These are phyloP conservation scores for Psittacula cyanocephala DNA, from an alignment of 2,113 vertebrate genomes.

Conservation along the genomic window DNA sequence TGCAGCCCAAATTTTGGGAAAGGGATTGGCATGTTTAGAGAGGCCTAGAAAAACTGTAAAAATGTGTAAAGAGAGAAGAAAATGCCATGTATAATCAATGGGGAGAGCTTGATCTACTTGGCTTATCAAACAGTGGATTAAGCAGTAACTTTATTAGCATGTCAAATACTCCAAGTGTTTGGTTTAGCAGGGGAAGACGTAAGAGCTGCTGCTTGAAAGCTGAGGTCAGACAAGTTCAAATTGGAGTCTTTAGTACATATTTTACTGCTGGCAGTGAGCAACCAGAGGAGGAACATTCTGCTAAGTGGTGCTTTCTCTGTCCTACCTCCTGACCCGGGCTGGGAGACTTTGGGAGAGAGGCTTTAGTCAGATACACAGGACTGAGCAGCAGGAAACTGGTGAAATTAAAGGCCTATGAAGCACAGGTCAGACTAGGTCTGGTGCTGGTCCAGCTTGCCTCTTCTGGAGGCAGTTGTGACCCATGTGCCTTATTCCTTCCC, in stretches of 20 bases:
- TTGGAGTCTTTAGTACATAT: fast-evolving
- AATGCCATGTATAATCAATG: not conserved
- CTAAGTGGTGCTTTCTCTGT: not conserved
- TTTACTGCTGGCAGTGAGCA: not conserved
- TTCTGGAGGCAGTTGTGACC: not conserved
- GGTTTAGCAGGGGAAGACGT: not conserved
- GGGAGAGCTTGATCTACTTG: not conserved
- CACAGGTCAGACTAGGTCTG: not conserved
- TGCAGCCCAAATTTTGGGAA: not conserved
- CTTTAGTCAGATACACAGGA: not conserved
- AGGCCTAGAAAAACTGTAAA: not conserved
- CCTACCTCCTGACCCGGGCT: not conserved
- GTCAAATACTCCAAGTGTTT: not conserved
- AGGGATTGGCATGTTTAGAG: not conserved
- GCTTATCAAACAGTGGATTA: not conserved
- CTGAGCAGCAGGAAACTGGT: not conserved
- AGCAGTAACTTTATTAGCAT: not conserved
- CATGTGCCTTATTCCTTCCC: not conserved
- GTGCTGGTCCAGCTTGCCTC: not conserved
- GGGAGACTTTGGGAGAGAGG: not conserved
- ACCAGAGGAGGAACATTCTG: not conserved
- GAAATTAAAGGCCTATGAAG: not conserved
- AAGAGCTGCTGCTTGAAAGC: not conserved
- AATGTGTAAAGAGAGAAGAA: not conserved
- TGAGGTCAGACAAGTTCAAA: not conserved